Evolutionary conservation across 1,140 invertebrate species (phyloP).

Genomic region (Macrotrachela quadricornifera): DNA sequence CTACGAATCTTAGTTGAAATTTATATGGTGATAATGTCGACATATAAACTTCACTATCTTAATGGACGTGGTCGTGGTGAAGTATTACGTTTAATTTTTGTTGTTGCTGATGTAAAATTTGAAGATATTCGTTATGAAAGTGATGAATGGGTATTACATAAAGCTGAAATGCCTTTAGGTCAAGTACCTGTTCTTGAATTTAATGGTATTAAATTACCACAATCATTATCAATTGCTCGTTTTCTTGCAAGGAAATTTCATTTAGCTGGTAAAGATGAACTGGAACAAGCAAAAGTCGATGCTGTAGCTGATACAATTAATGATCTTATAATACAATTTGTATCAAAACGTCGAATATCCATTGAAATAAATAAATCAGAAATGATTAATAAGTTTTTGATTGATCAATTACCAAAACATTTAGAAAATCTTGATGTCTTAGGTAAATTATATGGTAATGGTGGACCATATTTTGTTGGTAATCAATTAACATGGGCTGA

Average conservation of each 20-base stretch:
- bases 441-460: not conserved
- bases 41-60: conserved; percentile 12
- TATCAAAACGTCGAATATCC: too few relatives aligned
- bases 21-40: not conserved
- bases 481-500: not conserved
- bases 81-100: conserved; percentile 11
- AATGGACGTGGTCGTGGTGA: conserved; percentile 10
- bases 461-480: not conserved
- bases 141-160: conserved; percentile 10
- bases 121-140: conserved; percentile 12
- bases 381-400: too few relatives aligned
- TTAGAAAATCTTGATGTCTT: not conserved
- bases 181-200: not conserved
- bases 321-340: not conserved
- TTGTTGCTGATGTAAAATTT: conserved; percentile 8
- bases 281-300: not conserved
- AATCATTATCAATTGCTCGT: not conserved
- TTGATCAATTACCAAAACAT: too few relatives aligned
- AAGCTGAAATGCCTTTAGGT: not conserved
- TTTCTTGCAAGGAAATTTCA: not conserved
- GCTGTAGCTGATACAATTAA: not conserved
- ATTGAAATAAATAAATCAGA: too few relatives aligned
- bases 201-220: not conserved
- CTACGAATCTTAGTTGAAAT: too few relatives aligned
- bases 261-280: not conserved